A percentile compares a stretch with the other conserved stretches of the same genome.
phyloP scores from a whole-genome alignment of 1,140 invertebrate species.

The Trichonephila inaurata region DNA sequence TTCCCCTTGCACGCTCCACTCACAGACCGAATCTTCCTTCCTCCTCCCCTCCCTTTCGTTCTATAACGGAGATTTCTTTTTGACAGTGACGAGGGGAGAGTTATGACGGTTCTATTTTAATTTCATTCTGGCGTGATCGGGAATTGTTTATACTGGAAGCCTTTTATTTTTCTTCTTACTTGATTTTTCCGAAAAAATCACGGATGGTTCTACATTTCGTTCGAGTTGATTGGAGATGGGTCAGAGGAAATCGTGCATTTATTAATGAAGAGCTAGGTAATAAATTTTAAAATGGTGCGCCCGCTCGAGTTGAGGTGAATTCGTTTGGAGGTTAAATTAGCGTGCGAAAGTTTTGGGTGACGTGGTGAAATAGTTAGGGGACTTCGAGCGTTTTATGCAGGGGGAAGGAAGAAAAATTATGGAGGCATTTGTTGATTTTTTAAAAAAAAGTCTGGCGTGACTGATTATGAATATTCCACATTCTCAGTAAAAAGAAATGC shows the following conservation, averaged over 20 bases:
- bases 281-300: not conserved
- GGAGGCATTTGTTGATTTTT: too few species aligned
- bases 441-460: too few species aligned
- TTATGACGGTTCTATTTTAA: constrained; percentile 22
- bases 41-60: too few species aligned
- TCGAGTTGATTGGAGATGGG: constrained; percentile 12
- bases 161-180: too few species aligned
- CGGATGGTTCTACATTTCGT: constrained; percentile 6
- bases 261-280: not conserved
- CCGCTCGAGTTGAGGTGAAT: not conserved
- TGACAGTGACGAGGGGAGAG: constrained; percentile 21
- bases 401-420: too few species aligned
- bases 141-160: not conserved
- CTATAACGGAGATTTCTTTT: constrained; percentile 48
- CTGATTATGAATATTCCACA: too few species aligned
- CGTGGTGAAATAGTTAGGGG: too few species aligned
- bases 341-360: not conserved
- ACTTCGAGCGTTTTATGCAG: too few species aligned
- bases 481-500: too few species aligned
- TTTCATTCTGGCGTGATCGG: not conserved
- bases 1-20: constrained; percentile 59
- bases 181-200: not conserved
- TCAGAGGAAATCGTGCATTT: constrained; percentile 32
- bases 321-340: not conserved
- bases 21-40: constrained; percentile 67